phyloP scores from a whole-genome alignment of 2,797 vertebrate genomes.

The Lycodopsis pacificus region DNA sequence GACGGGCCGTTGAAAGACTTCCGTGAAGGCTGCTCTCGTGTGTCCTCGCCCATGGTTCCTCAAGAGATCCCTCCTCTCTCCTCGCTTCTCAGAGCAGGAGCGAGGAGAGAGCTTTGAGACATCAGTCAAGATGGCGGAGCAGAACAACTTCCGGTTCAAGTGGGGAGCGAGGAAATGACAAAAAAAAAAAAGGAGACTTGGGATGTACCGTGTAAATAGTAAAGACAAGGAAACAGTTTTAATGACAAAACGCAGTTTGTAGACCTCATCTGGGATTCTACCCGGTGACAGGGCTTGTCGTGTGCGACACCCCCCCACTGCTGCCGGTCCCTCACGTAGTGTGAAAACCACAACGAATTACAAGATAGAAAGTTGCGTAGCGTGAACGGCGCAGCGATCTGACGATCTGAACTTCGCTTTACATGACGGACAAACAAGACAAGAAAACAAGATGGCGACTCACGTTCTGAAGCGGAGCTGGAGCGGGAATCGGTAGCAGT shows the following conservation, averaged over 20 bases:
- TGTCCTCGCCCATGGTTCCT: too few species aligned
- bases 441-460: conserved; percentile 67
- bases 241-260: background rate
- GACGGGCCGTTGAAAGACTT: too few species aligned
- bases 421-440: background rate
- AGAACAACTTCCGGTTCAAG: too few species aligned
- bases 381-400: too few species aligned
- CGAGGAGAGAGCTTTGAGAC: too few species aligned
- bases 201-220: too few species aligned
- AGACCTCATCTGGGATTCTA: background rate
- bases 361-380: background rate
- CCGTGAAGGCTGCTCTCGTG: too few species aligned
- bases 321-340: background rate
- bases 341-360: background rate
- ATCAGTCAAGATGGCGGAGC: too few species aligned
- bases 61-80: too few species aligned
- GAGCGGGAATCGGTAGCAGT: conserved; percentile 93
- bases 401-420: background rate
- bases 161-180: too few species aligned
- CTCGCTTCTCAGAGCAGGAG: too few species aligned
- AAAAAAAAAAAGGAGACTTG: too few species aligned
- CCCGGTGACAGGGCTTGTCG: background rate
- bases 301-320: background rate
- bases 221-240: background rate
- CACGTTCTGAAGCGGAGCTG: conserved; percentile 89